Evolutionary conservation across 2,113 vertebrate genomes (phyloP).

Genomic region (Anguilla japonica): DNA sequence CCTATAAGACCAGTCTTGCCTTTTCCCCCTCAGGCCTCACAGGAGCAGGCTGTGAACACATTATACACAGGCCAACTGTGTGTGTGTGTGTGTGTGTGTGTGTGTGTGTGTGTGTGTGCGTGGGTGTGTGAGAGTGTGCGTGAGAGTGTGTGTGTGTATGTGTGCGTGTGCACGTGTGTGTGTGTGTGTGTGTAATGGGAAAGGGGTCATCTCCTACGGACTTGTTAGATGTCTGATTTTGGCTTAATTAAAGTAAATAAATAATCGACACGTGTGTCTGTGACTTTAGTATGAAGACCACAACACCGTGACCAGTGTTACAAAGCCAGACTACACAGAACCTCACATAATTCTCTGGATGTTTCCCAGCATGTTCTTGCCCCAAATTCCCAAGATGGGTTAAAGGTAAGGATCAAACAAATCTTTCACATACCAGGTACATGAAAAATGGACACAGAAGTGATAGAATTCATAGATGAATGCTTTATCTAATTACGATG

Average conservation of each 20-base stretch:
- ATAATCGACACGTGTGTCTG: background rate
- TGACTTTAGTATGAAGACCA: background rate
- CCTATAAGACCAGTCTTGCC: conserved; percentile 34
- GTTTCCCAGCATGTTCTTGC: conserved; percentile 12
- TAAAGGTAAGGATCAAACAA: background rate
- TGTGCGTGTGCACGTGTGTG: conserved; percentile 1
- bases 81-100: conserved; percentile 63
- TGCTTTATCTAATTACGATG: background rate
- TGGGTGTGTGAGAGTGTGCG: background rate
- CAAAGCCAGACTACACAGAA: conserved; percentile 40
- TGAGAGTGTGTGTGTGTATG: background rate
- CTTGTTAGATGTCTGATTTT: conserved; percentile 58
- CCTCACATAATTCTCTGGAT: background rate
- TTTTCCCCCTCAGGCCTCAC: conserved; percentile 57
- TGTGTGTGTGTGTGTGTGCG: background rate
- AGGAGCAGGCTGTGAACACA: conserved; percentile 67
- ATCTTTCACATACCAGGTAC: background rate
- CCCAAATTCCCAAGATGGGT: background rate
- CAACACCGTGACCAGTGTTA: conserved; percentile 3
- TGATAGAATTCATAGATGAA: background rate
- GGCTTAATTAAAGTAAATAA: conserved; percentile 12
- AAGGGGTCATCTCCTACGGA: conserved; percentile 52
- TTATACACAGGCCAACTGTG: conserved; percentile 66
- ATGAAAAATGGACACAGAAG: background rate
- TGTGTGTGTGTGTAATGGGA: background rate